These are phyloP conservation scores for Tuta absoluta DNA, from an alignment of 2,888 invertebrate genomes.

Conservation along the genomic window DNA sequence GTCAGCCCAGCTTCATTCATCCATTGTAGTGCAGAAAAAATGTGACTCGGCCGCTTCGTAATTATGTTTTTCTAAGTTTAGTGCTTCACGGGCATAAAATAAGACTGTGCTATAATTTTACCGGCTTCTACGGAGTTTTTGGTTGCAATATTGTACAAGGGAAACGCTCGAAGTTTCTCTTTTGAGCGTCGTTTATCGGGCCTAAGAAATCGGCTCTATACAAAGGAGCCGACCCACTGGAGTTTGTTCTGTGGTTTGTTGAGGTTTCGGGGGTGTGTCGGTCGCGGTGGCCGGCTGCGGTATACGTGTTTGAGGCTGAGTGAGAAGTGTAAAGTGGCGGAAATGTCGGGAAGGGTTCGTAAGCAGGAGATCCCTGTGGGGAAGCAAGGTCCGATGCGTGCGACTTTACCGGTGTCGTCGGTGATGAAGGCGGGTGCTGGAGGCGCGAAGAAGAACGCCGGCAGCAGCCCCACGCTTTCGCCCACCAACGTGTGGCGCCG, in stretches of 20 bases:
- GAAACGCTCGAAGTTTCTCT: conserved; percentile 42
- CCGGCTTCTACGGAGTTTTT: conserved; percentile 47
- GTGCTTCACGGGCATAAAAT: conserved; percentile 61
- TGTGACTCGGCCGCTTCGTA: conserved; percentile 74
- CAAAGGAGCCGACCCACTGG: conserved; percentile 73
- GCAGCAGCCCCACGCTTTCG: conserved; percentile 84
- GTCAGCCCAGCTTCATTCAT: conserved; percentile 65
- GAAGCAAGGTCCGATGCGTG: conserved; percentile 86
- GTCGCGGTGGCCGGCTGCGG: conserved; percentile 47
- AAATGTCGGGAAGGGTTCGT: conserved; percentile 83
- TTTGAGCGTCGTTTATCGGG: conserved; percentile 47
- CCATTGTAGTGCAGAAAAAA: conserved; percentile 78
- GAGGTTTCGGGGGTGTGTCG: conserved; percentile 50
- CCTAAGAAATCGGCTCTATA: conserved; percentile 60
- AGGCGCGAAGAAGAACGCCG: conserved; percentile 81
- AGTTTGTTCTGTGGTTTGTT: conserved; percentile 58
- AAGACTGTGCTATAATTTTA: conserved; percentile 53
- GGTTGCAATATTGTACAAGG: conserved; percentile 46
- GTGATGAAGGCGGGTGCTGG: conserved; percentile 84
- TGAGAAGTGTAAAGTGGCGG: conserved; percentile 42
- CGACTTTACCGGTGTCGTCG: conserved; percentile 88
- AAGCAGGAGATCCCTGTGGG: conserved; percentile 84
- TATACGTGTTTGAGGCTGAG: conserved; percentile 38
- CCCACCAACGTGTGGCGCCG: conserved; percentile 86
- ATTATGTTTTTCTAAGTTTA: conserved; percentile 66